Evolutionary conservation across 2,113 vertebrate species (phyloP).

Genomic region (Chaetops frenatus): DNA sequence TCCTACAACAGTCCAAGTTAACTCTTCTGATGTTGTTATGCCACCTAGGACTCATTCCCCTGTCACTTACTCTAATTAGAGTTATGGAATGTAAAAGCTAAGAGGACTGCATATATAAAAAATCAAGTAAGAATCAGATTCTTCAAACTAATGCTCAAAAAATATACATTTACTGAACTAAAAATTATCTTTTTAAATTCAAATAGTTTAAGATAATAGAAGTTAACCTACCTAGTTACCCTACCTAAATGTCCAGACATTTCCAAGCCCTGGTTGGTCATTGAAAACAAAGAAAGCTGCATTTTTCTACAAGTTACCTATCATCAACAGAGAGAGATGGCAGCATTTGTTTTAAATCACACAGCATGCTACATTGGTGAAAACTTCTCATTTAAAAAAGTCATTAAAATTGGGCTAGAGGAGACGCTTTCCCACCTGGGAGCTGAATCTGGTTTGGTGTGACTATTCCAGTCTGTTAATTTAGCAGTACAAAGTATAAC

Average conservation of each 20-base stretch:
- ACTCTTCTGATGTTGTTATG: background rate
- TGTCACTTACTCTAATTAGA: background rate
- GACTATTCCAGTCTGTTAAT: conserved; percentile 41
- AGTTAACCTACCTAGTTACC: background rate
- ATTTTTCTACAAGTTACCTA: background rate
- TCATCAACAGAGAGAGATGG: background rate
- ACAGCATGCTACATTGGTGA: background rate
- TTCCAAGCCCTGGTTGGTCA: background rate
- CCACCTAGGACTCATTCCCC: background rate
- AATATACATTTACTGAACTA: background rate
- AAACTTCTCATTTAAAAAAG: background rate
- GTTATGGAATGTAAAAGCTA: background rate
- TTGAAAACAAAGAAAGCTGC: background rate
- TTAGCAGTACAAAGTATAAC: conserved; percentile 11
- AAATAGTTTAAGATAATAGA: background rate
- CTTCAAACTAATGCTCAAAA: background rate
- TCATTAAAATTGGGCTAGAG: conserved; percentile 29
- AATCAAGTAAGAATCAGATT: background rate
- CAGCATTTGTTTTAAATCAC: conserved; percentile 1
- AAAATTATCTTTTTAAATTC: background rate
- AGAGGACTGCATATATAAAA: background rate
- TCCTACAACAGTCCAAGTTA: background rate
- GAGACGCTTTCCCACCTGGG: conserved; percentile 9
- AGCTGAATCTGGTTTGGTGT: conserved; percentile 39
- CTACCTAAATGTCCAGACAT: background rate